Conservation (phyloP, 2,797 vertebrate species). For the Erithacus rubecula region DNA sequence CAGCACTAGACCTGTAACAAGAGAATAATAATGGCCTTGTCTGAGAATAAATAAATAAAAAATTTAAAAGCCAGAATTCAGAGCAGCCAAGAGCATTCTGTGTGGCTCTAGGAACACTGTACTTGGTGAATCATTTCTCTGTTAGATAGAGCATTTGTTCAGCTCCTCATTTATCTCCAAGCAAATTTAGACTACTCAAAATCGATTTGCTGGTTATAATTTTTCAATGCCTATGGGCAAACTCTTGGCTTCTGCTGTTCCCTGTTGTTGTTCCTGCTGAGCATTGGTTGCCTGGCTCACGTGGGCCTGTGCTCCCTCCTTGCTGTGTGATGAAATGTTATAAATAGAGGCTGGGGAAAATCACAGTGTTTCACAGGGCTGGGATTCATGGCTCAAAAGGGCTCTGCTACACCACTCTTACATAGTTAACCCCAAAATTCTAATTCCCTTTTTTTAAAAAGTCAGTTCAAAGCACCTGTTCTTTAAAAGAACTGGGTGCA, state of each 20-base stretch:
- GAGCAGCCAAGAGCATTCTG: slow-evolving; percentile 20
- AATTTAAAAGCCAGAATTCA: not conserved
- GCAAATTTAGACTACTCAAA: slow-evolving; percentile 54
- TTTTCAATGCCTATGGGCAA: slow-evolving; percentile 53
- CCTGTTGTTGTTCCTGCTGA: not conserved
- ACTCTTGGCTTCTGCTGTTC: slow-evolving; percentile 39
- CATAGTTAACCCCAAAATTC: not conserved
- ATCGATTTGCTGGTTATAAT: slow-evolving; percentile 30
- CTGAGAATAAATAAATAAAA: not conserved
- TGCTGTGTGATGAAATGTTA: fast-evolving
- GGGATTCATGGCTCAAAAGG: not conserved
- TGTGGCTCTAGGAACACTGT: slow-evolving; percentile 19
- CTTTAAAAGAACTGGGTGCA: not conserved
- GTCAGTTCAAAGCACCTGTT: not conserved
- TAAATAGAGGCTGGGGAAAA: not conserved
- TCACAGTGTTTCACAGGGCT: not conserved
- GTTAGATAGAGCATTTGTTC: slow-evolving; percentile 53
- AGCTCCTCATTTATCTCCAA: slow-evolving; percentile 62
- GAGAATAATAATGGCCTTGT: slow-evolving; percentile 38
- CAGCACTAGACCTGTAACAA: not conserved
- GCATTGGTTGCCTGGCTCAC: not conserved
- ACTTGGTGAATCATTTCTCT: slow-evolving; percentile 43
- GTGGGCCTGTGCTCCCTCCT: not conserved
- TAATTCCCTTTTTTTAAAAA: not conserved
- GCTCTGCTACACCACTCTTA: not conserved